A percentile compares a stretch with the other conserved stretches of the same genome.
phyloP scores from a whole-genome alignment of 2,113 vertebrate species.

The Cheilinus undulatus region DNA sequence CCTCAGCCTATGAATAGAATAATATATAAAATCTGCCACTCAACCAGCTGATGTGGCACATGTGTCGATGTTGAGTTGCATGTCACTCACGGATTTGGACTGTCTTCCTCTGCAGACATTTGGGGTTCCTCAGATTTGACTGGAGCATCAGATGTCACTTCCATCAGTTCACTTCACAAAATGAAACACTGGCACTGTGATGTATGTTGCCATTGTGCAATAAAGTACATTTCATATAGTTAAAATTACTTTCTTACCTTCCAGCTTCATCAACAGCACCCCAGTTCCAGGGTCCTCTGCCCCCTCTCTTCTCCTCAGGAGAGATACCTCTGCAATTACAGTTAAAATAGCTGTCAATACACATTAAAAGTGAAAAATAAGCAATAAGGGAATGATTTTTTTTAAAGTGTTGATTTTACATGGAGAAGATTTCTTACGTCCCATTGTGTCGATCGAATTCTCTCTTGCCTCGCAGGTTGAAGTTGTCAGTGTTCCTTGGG shows the following conservation, averaged over 20 bases:
- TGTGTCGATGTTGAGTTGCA: neutral
- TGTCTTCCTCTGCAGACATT: slow-evolving; percentile 64
- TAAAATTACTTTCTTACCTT: slow-evolving; percentile 47
- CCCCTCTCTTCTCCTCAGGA: slow-evolving; percentile 84
- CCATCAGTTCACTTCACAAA: slow-evolving; percentile 78
- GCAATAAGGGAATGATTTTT: neutral
- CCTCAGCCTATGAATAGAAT: too few species aligned
- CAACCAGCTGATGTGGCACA: neutral
- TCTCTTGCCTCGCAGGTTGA: slow-evolving; percentile 86
- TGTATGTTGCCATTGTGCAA: neutral
- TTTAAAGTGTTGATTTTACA: neutral
- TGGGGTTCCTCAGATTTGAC: slow-evolving; percentile 79
- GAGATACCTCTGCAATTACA: slow-evolving; percentile 77
- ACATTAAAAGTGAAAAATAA: neutral
- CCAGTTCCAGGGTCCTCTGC: slow-evolving; percentile 85
- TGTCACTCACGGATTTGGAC: slow-evolving; percentile 83
- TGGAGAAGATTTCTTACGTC: slow-evolving; percentile 75
- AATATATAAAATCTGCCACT: neutral
- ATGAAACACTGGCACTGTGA: slow-evolving; percentile 33
- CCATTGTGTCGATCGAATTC: slow-evolving; percentile 88
- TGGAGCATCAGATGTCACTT: slow-evolving; percentile 36
- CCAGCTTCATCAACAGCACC: slow-evolving; percentile 80
- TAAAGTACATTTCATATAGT: neutral
- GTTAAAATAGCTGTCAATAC: neutral
- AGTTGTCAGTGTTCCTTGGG: slow-evolving; percentile 77